A percentile compares a stretch with the other conserved stretches of the same genome.
Evolutionary conservation across 1,140 invertebrate species (phyloP).

Genomic region (Bicyclus anynana): DNA sequence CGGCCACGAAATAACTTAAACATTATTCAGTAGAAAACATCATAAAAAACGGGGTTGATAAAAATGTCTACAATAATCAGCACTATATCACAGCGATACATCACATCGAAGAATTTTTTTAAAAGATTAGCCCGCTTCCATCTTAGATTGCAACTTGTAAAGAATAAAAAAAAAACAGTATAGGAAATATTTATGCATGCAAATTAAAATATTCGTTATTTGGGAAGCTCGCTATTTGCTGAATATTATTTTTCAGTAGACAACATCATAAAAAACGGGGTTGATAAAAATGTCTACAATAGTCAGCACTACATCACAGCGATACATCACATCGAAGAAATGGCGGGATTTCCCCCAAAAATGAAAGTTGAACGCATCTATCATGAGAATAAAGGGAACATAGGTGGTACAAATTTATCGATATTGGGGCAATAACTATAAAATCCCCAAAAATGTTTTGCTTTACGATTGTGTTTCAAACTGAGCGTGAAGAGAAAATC

Average conservation of each 20-base stretch:
- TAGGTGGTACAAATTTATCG: conserved; percentile 17
- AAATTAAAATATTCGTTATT: conserved; percentile 33
- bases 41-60: too few relatives aligned
- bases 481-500: conserved; percentile 16
- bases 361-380: conserved; percentile 8
- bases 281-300: background rate
- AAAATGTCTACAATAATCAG: too few relatives aligned
- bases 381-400: conserved; percentile 12
- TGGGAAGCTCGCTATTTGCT: conserved; percentile 21
- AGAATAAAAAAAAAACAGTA: too few relatives aligned
- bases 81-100: too few relatives aligned
- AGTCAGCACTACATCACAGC: conserved; percentile 1
- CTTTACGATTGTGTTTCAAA: conserved; percentile 29
- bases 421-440: conserved; percentile 26
- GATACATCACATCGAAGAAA: conserved; percentile 11
- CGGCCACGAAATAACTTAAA: too few relatives aligned
- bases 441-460: conserved; percentile 25
- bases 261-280: too few relatives aligned
- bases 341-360: conserved; percentile 15
- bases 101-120: too few relatives aligned
- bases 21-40: too few relatives aligned
- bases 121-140: too few relatives aligned
- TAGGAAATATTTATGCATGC: too few relatives aligned
- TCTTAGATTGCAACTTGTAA: too few relatives aligned
- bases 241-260: too few relatives aligned